Conservation (phyloP, 2,797 vertebrate genomes). For the Phaenicophaeus curvirostris region DNA sequence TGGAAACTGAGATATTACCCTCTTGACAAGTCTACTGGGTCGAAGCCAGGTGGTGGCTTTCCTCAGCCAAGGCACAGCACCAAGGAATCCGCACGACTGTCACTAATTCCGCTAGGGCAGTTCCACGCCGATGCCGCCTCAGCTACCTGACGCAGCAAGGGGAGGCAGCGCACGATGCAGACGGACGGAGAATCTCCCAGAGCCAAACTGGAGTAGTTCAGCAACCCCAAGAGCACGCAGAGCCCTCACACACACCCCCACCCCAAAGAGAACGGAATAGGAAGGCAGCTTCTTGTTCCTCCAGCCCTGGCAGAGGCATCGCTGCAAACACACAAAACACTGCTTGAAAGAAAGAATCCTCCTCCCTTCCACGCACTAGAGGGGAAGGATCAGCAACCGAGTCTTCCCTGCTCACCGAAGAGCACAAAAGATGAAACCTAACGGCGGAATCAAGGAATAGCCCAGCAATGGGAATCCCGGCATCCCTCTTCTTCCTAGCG, state of each 20-base stretch:
- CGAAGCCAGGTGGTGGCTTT: not conserved
- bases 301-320: not conserved
- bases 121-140: not conserved
- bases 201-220: not conserved
- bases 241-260: not conserved
- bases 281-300: not conserved
- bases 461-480: slow-evolving; percentile 46
- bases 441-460: not conserved
- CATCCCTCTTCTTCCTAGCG: not conserved
- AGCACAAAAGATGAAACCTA: not conserved
- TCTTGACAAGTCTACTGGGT: not conserved
- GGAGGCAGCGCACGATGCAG: not conserved
- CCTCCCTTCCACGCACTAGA: not conserved
- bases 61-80: not conserved
- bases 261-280: not conserved
- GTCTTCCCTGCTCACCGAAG: not conserved
- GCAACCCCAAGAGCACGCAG: not conserved
- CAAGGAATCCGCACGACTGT: not conserved
- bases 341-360: not conserved
- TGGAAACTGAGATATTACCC: not conserved
- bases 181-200: not conserved
- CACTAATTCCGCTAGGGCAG: not conserved
- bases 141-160: slow-evolving; percentile 47
- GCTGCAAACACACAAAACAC: not conserved
- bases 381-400: not conserved